Base-by-base conservation (phyloP, 1,140 invertebrate genomes). In the Calephelis nemesis region DNA sequence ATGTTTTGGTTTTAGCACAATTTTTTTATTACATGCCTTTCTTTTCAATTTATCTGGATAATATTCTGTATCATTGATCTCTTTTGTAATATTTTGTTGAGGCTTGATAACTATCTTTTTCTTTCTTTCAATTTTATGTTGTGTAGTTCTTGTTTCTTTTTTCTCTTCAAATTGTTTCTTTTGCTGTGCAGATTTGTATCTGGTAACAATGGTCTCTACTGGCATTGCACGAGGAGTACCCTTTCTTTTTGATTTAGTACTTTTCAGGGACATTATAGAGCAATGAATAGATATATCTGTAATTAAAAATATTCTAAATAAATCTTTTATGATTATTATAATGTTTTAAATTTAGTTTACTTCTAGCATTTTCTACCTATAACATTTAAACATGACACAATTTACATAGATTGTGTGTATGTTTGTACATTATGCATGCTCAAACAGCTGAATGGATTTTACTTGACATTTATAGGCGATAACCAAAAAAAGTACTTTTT, bases 151-250 rank as follows among this genome's bases (percentile, higher is more conserved):
- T 68, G 70, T 64, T 42, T 64, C 10, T n/a, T 70, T 68, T 67
- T 62, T 63, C 42, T 68, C 40, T 68, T 75, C 13, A 63, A 65
- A 19, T 69, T 63, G 67, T 58, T 78, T 81, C 63, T 83, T 83
- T 62, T 82, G 78, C 42, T 81, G 79, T 0, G 78, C 79, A 7
- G 80, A 79, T 72, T 83, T 85, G 39, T 73, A 80, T 13, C 85
- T 73, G 5, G 85, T 88, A 4, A 83, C 49, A 11, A 87, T 77
- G n/a, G 77, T 73, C 30, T 81, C 77, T 1, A 77, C 74, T 7
- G 77, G 75, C 73, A 76, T 70, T 0, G 74, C 70, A 50, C 74
- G 54, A 3, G 74, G 67, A 5, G 70, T 45, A 6, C 8, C 40
- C 48, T 47, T 52, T 67, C 7, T 47, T 68, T 65, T 73, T 65